Base-by-base conservation (phyloP, 2,888 invertebrate species). In the Tetranychus truncatus region DNA sequence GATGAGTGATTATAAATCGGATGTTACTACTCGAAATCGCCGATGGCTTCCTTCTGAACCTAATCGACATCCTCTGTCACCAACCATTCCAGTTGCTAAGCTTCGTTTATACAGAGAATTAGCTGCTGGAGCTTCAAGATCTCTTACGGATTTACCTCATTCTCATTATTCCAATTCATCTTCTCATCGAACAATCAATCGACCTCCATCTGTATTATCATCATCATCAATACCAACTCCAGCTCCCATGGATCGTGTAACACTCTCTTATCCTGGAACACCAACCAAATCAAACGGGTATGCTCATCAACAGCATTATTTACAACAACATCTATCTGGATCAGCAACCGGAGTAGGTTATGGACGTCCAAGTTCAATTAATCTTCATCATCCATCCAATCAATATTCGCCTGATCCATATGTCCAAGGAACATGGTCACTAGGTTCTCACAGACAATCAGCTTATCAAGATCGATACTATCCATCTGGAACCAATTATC, bases 1-100 rank as follows among this genome's bases (percentile, higher is more conserved):
- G 55, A 55, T 55, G 55, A 55, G 55, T 55, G 55, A 55, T 55
- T 55, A 55, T 55, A 15, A 15, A 55, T 55, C 55, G 55, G 55
- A 55, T 55, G 55, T 55, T 55, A 15, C 15, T 55, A 55, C 55
- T 55, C 55, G 55, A 55, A 55, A 72, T 72, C 72, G 45, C 20
- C 44, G 73, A 18, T 65, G n/a, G 18, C 73, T 73, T 18, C 73
- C 73, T 11, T 15, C n/a, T 20, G 65, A 55, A 24, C 73, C 73
- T 11, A 65, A 73, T 66, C 45, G 45, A 45, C 73, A 73, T 65
- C 73, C 73, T 9, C 18, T 55, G 15, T 73, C 73, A 11, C 73
- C 73, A 9, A 73, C 73, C 20, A 9, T 73, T 24, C 73, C 73
- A 18, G 65, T 73, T 8, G 73, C 73, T 21, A 73, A 73, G 45